A percentile compares a stretch with the other conserved stretches of the same genome.
phyloP scores from a whole-genome alignment of 2,888 invertebrate genomes.

The Limnephilus auricula region DNA sequence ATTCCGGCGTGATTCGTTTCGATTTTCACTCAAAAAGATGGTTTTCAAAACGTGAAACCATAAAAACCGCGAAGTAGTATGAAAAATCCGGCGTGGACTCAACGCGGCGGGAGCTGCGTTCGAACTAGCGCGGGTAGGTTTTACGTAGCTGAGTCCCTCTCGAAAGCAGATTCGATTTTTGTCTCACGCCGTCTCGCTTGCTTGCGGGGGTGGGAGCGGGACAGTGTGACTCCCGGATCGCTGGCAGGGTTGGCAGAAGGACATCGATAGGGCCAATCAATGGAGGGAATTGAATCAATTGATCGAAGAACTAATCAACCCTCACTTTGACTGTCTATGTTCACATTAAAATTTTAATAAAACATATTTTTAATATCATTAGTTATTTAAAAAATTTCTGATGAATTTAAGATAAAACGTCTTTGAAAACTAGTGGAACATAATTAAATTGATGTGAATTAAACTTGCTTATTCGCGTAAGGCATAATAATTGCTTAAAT shows the following conservation, averaged over 20 bases:
- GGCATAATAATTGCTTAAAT: too few species aligned
- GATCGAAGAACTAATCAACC: background rate
- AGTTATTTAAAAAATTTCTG: background rate
- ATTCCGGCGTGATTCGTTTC: slow-evolving; percentile 16
- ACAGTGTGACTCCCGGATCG: slow-evolving; percentile 61
- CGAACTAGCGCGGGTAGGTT: slow-evolving; percentile 52
- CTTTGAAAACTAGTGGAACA: too few species aligned
- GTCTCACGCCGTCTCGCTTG: slow-evolving; percentile 55
- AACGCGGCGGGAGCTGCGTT: slow-evolving; percentile 44
- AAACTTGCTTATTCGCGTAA: too few species aligned
- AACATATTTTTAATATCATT: background rate
- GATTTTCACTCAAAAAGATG: slow-evolving; percentile 48
- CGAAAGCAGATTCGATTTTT: slow-evolving; percentile 59
- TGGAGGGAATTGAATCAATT: slow-evolving; percentile 6
- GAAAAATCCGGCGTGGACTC: slow-evolving; percentile 22
- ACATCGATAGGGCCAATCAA: too few species aligned
- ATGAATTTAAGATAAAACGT: background rate
- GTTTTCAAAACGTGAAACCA: slow-evolving; percentile 27
- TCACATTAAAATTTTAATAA: too few species aligned
- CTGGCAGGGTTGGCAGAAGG: slow-evolving; percentile 55
- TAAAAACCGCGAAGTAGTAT: background rate
- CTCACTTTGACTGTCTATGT: background rate
- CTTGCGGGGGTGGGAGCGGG: slow-evolving; percentile 52
- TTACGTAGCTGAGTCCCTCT: slow-evolving; percentile 40
- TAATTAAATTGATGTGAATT: too few species aligned